A percentile compares a stretch with the other conserved stretches of the same genome.
Conservation (phyloP, 2,888 invertebrate genomes). For the Griposia aprilina region DNA sequence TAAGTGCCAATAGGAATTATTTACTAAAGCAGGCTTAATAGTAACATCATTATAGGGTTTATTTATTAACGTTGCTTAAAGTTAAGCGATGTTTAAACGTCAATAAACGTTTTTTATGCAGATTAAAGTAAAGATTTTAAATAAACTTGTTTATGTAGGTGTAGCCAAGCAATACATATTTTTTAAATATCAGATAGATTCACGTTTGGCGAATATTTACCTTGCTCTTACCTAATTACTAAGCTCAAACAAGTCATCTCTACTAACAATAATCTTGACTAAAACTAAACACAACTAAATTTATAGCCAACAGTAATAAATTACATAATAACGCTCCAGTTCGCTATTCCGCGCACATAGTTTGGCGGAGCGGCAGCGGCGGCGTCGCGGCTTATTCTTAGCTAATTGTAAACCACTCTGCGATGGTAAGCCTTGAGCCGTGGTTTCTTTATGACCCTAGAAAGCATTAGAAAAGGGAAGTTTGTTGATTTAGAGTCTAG, state of each 20-base stretch:
- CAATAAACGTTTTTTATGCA: neutral
- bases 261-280: constrained; percentile 1
- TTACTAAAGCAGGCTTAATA: neutral
- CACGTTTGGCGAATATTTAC: neutral
- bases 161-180: neutral
- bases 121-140: no score
- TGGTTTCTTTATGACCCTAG: constrained; percentile 42
- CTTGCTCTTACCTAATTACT: neutral
- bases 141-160: no score
- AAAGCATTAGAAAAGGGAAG: neutral
- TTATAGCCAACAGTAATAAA: constrained; percentile 23
- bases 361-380: constrained; percentile 47
- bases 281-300: constrained; percentile 17
- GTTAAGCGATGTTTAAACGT: neutral
- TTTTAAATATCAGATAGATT: neutral
- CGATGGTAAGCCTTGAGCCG: constrained; percentile 40
- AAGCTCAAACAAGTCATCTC: neutral
- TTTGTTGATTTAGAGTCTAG: constrained; percentile 7
- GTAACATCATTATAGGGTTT: neutral
- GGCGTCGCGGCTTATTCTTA: constrained; percentile 65
- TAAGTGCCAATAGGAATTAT: neutral
- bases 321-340: constrained; percentile 61
- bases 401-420: constrained; percentile 75
- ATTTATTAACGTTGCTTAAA: neutral
- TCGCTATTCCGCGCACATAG: constrained; percentile 65